Base-by-base conservation (phyloP, 2,888 invertebrate species). In the Parapristionchus giblindavisi region DNA sequence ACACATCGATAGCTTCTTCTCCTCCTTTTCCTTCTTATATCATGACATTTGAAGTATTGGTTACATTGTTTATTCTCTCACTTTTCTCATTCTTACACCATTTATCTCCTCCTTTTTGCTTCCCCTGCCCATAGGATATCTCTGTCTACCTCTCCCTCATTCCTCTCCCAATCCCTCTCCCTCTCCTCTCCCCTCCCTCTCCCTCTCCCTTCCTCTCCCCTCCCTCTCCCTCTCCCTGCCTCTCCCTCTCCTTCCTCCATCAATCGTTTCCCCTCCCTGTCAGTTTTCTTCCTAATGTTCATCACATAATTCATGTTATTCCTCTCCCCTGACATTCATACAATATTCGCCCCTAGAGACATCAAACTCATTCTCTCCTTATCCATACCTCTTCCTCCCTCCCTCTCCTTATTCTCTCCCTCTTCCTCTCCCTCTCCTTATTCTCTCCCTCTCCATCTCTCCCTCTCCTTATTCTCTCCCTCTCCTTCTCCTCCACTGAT, bases 81-180 rank as follows among this genome's bases (percentile, higher is more conserved):
- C n/a, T n/a, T n/a, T n/a, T n/a, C n/a, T 48, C 11, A 48, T 48
- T 21, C 48, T 21, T n/a, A n/a, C n/a, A n/a, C n/a, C n/a, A n/a
- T n/a, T n/a, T n/a, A n/a, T n/a, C 60, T 60, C 60, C 34, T 58
- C 58, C 24, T 24, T n/a, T n/a, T n/a, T n/a, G n/a, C n/a, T n/a
- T n/a, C n/a, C n/a, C n/a, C n/a, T n/a, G n/a, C n/a, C 58, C 17
- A 60, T 34, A 60, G 60, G 32, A 36, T 60, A 36, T 60, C 60
- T 60, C 32, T 56, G 14, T 27, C 17, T 32, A 32, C 56, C 56
- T 17, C 56, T 56, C 27, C 29, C 11, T 56, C 29, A 29, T 27
- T 32, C 56, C 29, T 32, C 32, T 56, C 56, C 32, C 56, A 27
- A 56, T 27, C 29, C 11, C 21, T 8, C 11, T 24, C 54, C 29